These are phyloP conservation scores for Hipparchia sbordonii DNA, from an alignment of 2,888 invertebrate genomes.

Conservation along the genomic window DNA sequence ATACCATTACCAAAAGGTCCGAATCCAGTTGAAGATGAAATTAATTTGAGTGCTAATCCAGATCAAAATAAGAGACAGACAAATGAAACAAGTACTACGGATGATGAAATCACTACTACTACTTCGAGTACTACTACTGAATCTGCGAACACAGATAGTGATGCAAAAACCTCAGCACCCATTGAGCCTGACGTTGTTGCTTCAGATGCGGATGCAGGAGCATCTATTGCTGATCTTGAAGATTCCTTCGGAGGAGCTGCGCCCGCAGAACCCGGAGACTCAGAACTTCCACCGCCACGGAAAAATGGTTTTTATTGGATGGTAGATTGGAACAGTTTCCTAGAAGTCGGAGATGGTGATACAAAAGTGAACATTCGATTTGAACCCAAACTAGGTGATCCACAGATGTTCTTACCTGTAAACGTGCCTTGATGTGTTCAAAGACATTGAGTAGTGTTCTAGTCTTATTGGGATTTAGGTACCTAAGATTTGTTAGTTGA, in stretches of 20 bases:
- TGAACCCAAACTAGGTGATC: conserved; percentile 91
- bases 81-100: conserved; percentile 47
- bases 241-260: conserved; percentile 89
- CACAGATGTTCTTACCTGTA: conserved; percentile 89
- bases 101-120: conserved; percentile 40
- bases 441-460: conserved; percentile 44
- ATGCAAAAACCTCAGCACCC: conserved; percentile 50
- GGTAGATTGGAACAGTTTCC: conserved; percentile 93
- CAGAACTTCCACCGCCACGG: conserved; percentile 85
- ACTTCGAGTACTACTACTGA: conserved; percentile 41
- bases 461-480: conserved; percentile 41
- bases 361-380: conserved; percentile 90
- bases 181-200: conserved; percentile 59
- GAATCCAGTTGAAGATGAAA: conserved; percentile 59
- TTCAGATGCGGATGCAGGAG: conserved; percentile 75
- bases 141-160: conserved; percentile 45
- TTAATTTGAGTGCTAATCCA: conserved; percentile 53
- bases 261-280: conserved; percentile 81
- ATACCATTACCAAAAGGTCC: conserved; percentile 71
- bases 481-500: not conserved
- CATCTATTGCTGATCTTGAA: conserved; percentile 86
- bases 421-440: conserved; percentile 84
- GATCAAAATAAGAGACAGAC: conserved; percentile 69
- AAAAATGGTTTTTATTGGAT: conserved; percentile 93
- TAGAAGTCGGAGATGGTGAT: conserved; percentile 91